Base-by-base conservation (phyloP, 2,888 invertebrate species). In the Lasioglossum vierecki region DNA sequence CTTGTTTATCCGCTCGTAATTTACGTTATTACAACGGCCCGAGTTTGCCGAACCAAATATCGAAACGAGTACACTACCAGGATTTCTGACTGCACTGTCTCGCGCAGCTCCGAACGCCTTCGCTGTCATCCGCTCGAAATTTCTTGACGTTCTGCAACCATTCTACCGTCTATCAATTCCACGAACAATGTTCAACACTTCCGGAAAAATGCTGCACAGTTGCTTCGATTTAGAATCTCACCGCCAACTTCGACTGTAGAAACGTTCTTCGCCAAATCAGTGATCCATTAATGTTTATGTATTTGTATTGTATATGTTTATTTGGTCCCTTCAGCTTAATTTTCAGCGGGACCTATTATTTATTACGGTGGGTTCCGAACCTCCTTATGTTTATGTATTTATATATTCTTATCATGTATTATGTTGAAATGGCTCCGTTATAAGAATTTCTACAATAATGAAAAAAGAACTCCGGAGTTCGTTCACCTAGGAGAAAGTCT, bases 1-100 rank as follows among this genome's bases (percentile, higher is more conserved):
- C 72, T 76, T 83, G 83, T 76, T 82, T 83, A 76, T 76, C 53
- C 8, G 35, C 9, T 53, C 44, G 60, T 76, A 76, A 81, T 82
- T 72, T 60, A 63, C 60, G 76, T 63, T 53, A n/a, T 35, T 71
- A 80, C 39, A 68, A 68, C 68, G n/a, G 68, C 41, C 22, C 18
- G 22, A 68, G 22, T 68, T 68, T 68, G 41, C 39, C 22, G 68
- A 41, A 41, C 39, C 68, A 22, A n/a, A 41, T 68, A 41, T n/a
- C 39, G 4, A 35, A 66, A 66, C 68, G 39, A n/a, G 39, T 41
- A n/a, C 68, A 35, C 22, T 39, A 4, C 2, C 22, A 13, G 39
- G 22, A 41, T 53, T 39, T 68, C 68, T 39, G 39, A 66, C 39
- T 39, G 35, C 0, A 8, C 18, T 9, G 9, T 0, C 9, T 68